A percentile compares a stretch with the other conserved stretches of the same genome.
Evolutionary conservation across 2,888 invertebrate species (phyloP).

Genomic region (Hirtodrosophila alboralis): DNA sequence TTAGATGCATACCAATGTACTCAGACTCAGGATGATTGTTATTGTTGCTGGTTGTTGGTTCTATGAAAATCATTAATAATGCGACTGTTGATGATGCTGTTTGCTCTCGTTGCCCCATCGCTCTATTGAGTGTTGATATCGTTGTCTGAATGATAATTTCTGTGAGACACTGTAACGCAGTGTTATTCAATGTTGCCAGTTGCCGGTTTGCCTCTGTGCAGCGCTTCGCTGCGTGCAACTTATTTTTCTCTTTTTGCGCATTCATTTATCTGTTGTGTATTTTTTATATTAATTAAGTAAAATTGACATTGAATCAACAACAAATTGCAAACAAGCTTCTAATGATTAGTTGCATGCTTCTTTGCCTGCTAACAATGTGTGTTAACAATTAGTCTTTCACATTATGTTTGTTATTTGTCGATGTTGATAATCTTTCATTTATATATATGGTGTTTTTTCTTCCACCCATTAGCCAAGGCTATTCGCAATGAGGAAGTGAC

Average conservation of each 20-base stretch:
- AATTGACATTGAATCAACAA: constrained; percentile 73
- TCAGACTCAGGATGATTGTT: constrained; percentile 21
- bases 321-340: constrained; percentile 75
- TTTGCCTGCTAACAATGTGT: constrained; percentile 70
- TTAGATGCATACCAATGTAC: constrained; percentile 54
- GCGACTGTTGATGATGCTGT: constrained; percentile 49
- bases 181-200: constrained; percentile 9
- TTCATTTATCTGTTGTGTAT: constrained; percentile 4
- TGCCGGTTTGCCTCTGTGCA: too few relatives aligned
- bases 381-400: constrained; percentile 65
- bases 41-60: constrained; percentile 32
- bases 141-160: constrained; percentile 64
- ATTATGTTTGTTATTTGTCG: constrained; percentile 32
- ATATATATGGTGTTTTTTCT: constrained; percentile 18
- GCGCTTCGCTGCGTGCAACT: constrained; percentile 66
- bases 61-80: constrained; percentile 69
- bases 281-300: constrained; percentile 68
- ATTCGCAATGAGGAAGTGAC: constrained; percentile 55
- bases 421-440: constrained; percentile 21
- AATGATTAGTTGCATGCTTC: constrained; percentile 72
- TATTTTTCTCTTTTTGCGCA: constrained; percentile 16
- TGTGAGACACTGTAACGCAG: constrained; percentile 3
- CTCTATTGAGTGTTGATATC: constrained; percentile 58
- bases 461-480: constrained; percentile 56
- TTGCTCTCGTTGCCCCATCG: constrained; percentile 22